Base-by-base conservation (phyloP, 1,140 invertebrate genomes). In the Aphis gossypii region DNA sequence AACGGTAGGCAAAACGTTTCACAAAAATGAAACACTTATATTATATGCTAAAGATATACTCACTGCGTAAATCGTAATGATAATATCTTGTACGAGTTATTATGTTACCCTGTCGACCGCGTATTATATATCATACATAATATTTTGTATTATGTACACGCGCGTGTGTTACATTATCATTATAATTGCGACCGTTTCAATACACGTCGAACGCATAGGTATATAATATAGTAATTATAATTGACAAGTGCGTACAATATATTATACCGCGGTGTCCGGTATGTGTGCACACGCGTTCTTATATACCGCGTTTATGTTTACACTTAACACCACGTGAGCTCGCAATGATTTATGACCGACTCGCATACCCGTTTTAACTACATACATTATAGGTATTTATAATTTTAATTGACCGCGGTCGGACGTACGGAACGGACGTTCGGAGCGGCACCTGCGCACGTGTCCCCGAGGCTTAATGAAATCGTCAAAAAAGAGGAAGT, bases 371-470 rank as follows among this genome's bases (percentile, higher is more conserved):
- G 60, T 76, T 76, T 30, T 23, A 76, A 76, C 60, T 76, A 11
- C 38, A 41, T 41, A 35, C 3, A 41, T 41, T 60, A n/a, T n/a
- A 6, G 60, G 30, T n/a, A 30, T 60, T n/a, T 76, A n/a, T 76
- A n/a, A 25, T 87, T 87, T 87, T 87, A 87, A 87, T 87, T 46
- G 84, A 87, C 84, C 84, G 44, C 84, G 44, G 30, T 20, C 84
- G 44, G 25, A 46, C 84, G 38, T 84, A 9, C 76, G 48, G 48
- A 18, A 14, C 18, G 14, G 14, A 41, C 38, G 38, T 83, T 9
- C 76, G 35, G 38, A 41, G 8, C 76, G 76, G 76, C 21, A 83
- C 30, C 60, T n/a, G 76, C 35, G 23, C 76, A 20, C 60, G 21
- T 11, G 48, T 51, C 48, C 82, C 84, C 44, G 84, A 87, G 23